These are phyloP conservation scores for Synergus itoensis DNA, from an alignment of 2,888 invertebrate species.

Conservation along the genomic window DNA sequence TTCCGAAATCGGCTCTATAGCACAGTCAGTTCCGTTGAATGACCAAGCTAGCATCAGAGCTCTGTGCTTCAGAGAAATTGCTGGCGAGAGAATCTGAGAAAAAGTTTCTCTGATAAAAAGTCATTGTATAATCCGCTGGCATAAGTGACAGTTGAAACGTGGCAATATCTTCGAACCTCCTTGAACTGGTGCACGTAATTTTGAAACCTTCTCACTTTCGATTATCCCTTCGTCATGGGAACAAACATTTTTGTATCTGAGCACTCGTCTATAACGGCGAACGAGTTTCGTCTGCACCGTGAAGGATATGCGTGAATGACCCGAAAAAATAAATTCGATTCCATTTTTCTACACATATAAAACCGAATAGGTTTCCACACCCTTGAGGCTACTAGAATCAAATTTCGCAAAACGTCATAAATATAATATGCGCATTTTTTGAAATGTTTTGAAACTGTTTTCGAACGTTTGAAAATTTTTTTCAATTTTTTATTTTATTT, in stretches of 20 bases:
- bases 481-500: too few species aligned
- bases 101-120: conserved; percentile 50
- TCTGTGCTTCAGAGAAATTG: conserved; percentile 54
- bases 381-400: too few species aligned
- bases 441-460: too few species aligned
- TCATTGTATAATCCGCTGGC: conserved; percentile 50
- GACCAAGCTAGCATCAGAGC: conserved; percentile 50
- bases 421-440: too few species aligned
- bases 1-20: conserved; percentile 1
- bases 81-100: conserved; percentile 46
- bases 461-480: too few species aligned
- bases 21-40: conserved; percentile 28
- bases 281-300: background rate
- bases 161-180: background rate
- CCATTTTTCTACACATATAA: too few species aligned
- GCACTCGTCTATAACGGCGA: background rate
- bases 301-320: background rate
- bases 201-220: conserved; percentile 7
- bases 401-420: too few species aligned
- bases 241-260: background rate
- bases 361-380: too few species aligned
- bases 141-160: conserved; percentile 14
- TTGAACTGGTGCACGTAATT: background rate
- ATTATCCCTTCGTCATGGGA: background rate
- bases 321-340: background rate